Conservation (phyloP, 2,888 invertebrate species). For the Allacma fusca region DNA sequence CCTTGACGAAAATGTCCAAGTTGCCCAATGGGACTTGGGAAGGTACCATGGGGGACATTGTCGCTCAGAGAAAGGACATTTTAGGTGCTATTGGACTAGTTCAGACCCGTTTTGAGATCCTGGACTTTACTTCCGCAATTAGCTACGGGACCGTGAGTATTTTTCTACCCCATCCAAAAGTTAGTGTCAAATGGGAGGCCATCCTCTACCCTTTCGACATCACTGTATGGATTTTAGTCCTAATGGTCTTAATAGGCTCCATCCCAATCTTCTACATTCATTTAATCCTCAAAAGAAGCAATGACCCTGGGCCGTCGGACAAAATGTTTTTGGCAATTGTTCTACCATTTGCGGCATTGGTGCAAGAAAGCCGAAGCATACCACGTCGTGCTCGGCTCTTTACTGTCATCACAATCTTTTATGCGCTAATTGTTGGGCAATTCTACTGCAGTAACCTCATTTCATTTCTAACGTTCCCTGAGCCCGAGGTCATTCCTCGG, state of each 20-base stretch:
- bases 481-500: too few species aligned
- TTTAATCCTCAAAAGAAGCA: too few species aligned
- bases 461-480: conserved; percentile 29
- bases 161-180: neutral
- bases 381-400: neutral
- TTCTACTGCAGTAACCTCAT: conserved; percentile 24
- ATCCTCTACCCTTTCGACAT: neutral
- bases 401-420: neutral
- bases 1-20: too few species aligned
- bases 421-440: neutral
- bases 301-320: too few species aligned
- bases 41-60: conserved; percentile 9
- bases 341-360: too few species aligned
- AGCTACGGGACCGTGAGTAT: too few species aligned
- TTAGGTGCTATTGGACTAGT: neutral
- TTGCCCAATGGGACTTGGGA: conserved; percentile 18
- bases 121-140: too few species aligned
- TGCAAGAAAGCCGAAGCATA: too few species aligned
- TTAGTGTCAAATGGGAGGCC: conserved; percentile 14
- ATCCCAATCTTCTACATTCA: conserved; percentile 10
- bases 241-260: neutral
- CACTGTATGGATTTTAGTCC: neutral
- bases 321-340: too few species aligned
- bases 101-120: too few species aligned
- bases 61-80: neutral